Conservation (phyloP, 2,113 vertebrate genomes). For the Oncorhynchus nerka region DNA sequence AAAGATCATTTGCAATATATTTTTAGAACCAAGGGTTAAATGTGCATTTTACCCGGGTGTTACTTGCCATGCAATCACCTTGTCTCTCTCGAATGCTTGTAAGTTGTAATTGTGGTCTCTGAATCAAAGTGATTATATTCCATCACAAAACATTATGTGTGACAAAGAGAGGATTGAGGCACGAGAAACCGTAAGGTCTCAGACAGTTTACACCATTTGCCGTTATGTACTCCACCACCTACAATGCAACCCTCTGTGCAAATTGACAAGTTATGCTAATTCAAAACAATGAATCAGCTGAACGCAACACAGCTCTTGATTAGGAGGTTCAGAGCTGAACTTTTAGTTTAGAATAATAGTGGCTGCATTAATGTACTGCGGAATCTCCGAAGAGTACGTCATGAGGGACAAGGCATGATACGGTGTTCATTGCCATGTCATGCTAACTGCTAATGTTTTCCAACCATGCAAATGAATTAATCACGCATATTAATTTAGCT, state of each 20-base stretch:
- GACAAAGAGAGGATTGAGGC: too few species aligned
- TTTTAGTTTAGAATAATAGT: constrained; percentile 5
- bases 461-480: constrained; percentile 19
- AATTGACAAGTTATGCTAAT: too few species aligned
- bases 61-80: not conserved
- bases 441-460: not conserved
- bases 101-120: not conserved
- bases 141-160: too few species aligned
- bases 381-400: not conserved
- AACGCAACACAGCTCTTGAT: constrained; percentile 20
- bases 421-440: constrained; percentile 18
- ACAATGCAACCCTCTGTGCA: too few species aligned
- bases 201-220: too few species aligned
- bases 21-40: not conserved
- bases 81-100: not conserved
- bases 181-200: too few species aligned
- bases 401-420: not conserved
- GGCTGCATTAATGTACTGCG: not conserved
- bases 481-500: constrained; percentile 18
- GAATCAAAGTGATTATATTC: too few species aligned
- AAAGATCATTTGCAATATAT: not conserved
- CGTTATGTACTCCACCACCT: too few species aligned
- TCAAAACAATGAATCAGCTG: constrained; percentile 15
- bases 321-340: constrained; percentile 2
- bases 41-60: not conserved